These are phyloP conservation scores for Ciconia boyciana DNA, from an alignment of 2,113 vertebrate genomes.

Conservation along the genomic window DNA sequence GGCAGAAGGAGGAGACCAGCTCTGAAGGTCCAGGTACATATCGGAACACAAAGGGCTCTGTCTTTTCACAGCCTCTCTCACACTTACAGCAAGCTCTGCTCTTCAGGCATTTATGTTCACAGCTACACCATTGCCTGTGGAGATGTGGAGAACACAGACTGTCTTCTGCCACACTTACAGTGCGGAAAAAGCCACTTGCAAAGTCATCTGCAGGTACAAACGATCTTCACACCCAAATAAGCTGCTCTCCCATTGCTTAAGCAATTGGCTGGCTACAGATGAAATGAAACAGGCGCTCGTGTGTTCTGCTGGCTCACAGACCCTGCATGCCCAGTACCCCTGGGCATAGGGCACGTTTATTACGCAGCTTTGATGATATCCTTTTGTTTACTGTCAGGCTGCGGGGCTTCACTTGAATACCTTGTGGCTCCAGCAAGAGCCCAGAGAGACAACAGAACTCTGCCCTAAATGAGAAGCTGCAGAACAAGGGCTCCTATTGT, in stretches of 20 bases:
- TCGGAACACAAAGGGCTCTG: neutral
- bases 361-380: neutral
- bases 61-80: fast-evolving
- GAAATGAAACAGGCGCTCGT: fast-evolving
- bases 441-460: neutral
- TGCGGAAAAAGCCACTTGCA: neutral
- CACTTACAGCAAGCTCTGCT: fast-evolving
- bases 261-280: neutral
- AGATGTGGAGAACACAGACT: neutral
- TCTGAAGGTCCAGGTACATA: neutral
- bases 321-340: neutral
- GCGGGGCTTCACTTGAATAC: neutral
- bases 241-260: neutral
- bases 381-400: neutral
- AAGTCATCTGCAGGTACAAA: neutral
- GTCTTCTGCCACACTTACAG: neutral
- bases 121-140: neutral
- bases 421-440: neutral
- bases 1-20: neutral
- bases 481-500: neutral
- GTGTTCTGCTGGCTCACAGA: fast-evolving
- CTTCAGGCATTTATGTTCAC: neutral
- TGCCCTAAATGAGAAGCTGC: neutral
- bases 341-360: fast-evolving
- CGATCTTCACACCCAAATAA: neutral